These are phyloP conservation scores for Hyposmocoma kahamanoa DNA, from an alignment of 1,140 invertebrate species.

Conservation along the genomic window DNA sequence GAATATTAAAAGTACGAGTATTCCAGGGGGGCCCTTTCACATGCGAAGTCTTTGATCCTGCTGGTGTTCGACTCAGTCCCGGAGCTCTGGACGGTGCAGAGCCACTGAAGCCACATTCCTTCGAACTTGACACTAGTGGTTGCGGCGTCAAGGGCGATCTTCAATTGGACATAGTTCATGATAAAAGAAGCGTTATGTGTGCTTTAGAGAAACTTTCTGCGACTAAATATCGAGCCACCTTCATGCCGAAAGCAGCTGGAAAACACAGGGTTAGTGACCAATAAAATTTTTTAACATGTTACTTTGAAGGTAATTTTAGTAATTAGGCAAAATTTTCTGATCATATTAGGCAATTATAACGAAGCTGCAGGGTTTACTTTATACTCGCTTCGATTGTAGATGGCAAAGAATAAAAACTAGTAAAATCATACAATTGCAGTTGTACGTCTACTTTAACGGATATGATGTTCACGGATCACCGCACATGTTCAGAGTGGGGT, in stretches of 20 bases:
- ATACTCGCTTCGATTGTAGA: too few species aligned
- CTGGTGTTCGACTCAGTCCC: constrained; percentile 84
- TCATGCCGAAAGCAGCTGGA: constrained; percentile 91
- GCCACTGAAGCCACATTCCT: constrained; percentile 84
- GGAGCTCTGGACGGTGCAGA: constrained; percentile 83
- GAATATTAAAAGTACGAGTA: neutral
- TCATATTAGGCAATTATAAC: too few species aligned
- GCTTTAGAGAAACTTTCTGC: constrained; percentile 87
- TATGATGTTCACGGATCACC: constrained; percentile 95
- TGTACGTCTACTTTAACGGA: constrained; percentile 96
- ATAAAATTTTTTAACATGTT: too few species aligned
- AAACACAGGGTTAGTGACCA: constrained; percentile 87
- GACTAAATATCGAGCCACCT: constrained; percentile 90
- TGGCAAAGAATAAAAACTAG: too few species aligned
- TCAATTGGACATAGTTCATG: constrained; percentile 90
- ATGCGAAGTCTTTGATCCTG: constrained; percentile 97
- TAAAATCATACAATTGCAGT: too few species aligned
- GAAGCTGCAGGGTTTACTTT: too few species aligned
- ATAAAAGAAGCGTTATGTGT: constrained; percentile 88
- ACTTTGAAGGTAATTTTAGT: too few species aligned
- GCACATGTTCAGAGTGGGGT: constrained; percentile 85
- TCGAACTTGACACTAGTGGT: constrained; percentile 83
- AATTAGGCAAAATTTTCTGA: too few species aligned
- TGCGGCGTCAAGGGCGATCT: constrained; percentile 90
- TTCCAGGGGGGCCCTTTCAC: constrained; percentile 92